phyloP scores from a whole-genome alignment of 2,113 vertebrate genomes.

The Sinocyclocheilus maitianheensis region DNA sequence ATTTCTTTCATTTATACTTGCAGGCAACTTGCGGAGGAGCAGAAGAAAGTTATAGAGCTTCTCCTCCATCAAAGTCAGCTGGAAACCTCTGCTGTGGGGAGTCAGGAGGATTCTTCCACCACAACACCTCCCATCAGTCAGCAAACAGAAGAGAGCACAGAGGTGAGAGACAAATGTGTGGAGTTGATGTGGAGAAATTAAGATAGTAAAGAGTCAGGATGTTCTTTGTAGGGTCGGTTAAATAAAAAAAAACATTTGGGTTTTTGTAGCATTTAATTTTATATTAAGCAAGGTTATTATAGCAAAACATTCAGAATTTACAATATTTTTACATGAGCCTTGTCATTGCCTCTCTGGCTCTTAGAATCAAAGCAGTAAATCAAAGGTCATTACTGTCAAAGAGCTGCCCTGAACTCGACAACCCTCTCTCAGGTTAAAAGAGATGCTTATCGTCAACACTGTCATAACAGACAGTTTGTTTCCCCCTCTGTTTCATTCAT shows the following conservation, averaged over 20 bases:
- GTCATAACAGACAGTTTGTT: no score
- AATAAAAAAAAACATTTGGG: not conserved
- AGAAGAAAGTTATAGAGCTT: slow-evolving; percentile 37
- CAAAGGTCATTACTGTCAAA: slow-evolving; percentile 59
- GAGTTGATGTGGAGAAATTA: slow-evolving; percentile 28
- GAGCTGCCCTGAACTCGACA: slow-evolving; percentile 50
- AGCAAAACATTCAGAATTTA: not conserved
- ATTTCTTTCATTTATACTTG: not conserved
- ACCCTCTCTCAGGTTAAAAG: slow-evolving; percentile 59
- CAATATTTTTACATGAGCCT: not conserved
- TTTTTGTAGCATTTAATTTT: not conserved
- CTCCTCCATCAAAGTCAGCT: slow-evolving; percentile 21
- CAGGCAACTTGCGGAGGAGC: slow-evolving; percentile 54
- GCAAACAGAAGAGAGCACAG: slow-evolving; percentile 39
- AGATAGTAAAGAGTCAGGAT: not conserved
- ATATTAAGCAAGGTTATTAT: no score
- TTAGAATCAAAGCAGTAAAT: slow-evolving; percentile 61
- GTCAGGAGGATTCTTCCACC: not conserved
- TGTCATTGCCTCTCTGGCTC: no score
- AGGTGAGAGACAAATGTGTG: slow-evolving; percentile 63
- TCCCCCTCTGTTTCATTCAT: no score
- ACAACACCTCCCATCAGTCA: not conserved
- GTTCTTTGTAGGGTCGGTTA: not conserved
- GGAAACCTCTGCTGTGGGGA: not conserved
- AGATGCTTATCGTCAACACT: slow-evolving; percentile 17